phyloP scores from a whole-genome alignment of 1,140 invertebrate genomes.

The Temnothorax curvispinosus region DNA sequence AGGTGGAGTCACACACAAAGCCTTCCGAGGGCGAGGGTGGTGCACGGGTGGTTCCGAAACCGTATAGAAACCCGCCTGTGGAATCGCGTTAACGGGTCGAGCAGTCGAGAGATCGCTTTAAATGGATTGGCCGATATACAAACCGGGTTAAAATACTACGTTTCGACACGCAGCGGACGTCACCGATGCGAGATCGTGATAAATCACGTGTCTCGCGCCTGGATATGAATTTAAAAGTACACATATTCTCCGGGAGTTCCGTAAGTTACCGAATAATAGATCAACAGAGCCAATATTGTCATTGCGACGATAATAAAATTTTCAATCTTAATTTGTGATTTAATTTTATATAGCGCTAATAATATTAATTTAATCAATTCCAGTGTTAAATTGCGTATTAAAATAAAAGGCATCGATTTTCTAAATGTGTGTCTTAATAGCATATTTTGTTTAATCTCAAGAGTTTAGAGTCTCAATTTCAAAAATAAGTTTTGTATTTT shows the following conservation, averaged over 20 bases:
- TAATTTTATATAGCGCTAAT: background rate
- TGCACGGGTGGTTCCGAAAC: slow-evolving; percentile 39
- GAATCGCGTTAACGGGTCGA: slow-evolving; percentile 48
- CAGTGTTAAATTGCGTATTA: background rate
- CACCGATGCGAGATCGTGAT: background rate
- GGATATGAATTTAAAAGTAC: background rate
- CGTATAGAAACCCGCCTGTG: slow-evolving; percentile 60
- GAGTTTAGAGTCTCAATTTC: background rate
- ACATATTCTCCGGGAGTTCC: background rate
- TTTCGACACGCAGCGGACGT: slow-evolving; percentile 3
- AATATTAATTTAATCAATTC: background rate
- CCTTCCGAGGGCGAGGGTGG: background rate
- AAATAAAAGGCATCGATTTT: background rate
- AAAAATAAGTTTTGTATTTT: background rate
- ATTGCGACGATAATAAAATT: background rate
- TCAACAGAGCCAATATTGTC: background rate
- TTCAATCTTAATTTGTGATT: background rate
- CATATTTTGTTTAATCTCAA: background rate
- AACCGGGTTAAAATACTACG: slow-evolving; percentile 26
- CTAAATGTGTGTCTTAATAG: background rate
- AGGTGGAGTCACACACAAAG: slow-evolving; percentile 19
- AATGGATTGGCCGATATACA: slow-evolving; percentile 81
- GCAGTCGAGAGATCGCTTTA: slow-evolving; percentile 70
- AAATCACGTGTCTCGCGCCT: background rate
- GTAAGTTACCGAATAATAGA: background rate